Evolutionary conservation across 2,113 vertebrate species (phyloP).

Genomic region (Oophaga pumilio): DNA sequence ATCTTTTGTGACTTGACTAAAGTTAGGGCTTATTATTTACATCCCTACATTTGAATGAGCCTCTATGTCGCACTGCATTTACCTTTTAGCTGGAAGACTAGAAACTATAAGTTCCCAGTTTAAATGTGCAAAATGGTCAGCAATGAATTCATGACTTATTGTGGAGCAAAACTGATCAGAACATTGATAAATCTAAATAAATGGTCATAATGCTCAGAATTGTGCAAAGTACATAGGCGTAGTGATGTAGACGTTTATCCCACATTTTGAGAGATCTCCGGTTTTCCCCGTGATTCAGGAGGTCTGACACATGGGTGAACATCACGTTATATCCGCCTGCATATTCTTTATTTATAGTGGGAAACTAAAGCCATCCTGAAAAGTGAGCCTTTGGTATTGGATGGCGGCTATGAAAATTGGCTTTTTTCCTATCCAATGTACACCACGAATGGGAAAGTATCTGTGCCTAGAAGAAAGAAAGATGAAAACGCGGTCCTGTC

Average conservation of each 20-base stretch:
- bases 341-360: constrained; percentile 78
- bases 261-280: background rate
- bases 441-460: constrained; percentile 90
- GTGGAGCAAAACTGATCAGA: too few species aligned
- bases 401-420: constrained; percentile 98
- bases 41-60: too few species aligned
- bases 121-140: too few species aligned
- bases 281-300: background rate
- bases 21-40: too few species aligned
- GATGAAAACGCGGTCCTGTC: constrained; percentile 78
- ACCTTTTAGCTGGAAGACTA: too few species aligned
- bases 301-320: background rate
- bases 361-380: constrained; percentile 88
- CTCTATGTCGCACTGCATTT: too few species aligned
- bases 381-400: constrained; percentile 89
- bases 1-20: too few species aligned
- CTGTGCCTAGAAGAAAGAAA: constrained; percentile 75
- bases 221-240: background rate
- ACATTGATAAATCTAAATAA: too few species aligned
- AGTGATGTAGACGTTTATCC: background rate
- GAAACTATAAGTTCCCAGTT: too few species aligned
- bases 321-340: background rate
- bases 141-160: too few species aligned
- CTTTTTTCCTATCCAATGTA: constrained; percentile 95
- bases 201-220: background rate